A percentile compares a stretch with the other conserved stretches of the same genome.
phyloP scores from a whole-genome alignment of 2,888 invertebrate species.

The Ptilodon capucinus region DNA sequence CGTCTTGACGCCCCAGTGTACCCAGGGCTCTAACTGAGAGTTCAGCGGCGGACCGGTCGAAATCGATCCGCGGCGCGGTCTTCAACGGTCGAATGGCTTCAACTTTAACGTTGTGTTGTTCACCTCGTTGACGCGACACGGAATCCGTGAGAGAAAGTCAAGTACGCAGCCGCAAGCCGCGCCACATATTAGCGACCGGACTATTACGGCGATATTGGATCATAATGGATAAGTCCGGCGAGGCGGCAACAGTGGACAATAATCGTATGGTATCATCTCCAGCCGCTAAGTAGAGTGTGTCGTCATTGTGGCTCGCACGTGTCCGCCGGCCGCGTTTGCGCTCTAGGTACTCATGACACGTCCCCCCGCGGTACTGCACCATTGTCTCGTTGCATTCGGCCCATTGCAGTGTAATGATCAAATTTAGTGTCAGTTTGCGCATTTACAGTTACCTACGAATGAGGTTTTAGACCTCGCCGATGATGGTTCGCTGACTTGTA shows the following conservation, averaged over 20 bases:
- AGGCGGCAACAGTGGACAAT: constrained; percentile 35
- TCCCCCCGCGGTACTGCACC: constrained; percentile 30
- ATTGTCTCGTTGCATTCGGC: constrained; percentile 31
- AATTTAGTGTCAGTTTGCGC: constrained; percentile 23
- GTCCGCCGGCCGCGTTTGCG: constrained; percentile 38
- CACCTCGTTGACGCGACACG: constrained; percentile 74
- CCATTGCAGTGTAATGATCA: constrained; percentile 17
- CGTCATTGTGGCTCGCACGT: constrained; percentile 51
- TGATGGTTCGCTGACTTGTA: constrained; percentile 34
- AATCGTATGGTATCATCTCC: constrained; percentile 43
- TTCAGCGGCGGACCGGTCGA: constrained; percentile 59
- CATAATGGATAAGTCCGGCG: constrained; percentile 68
- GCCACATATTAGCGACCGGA: constrained; percentile 57
- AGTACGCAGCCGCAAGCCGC: constrained; percentile 66
- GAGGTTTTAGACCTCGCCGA: constrained; percentile 32
- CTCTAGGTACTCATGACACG: constrained; percentile 37
- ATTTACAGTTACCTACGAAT: constrained; percentile 30
- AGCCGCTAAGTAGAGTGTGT: constrained; percentile 60
- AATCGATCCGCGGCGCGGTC: constrained; percentile 66
- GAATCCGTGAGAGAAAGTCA: constrained; percentile 78
- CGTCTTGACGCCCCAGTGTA: too few species aligned
- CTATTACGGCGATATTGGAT: constrained; percentile 68
- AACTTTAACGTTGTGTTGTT: constrained; percentile 69
- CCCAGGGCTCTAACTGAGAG: constrained; percentile 53
- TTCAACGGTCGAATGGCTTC: constrained; percentile 69